A percentile compares a stretch with the other conserved stretches of the same genome.
phyloP scores from a whole-genome alignment of 2,113 vertebrate species.

The Ameiurus melas region DNA sequence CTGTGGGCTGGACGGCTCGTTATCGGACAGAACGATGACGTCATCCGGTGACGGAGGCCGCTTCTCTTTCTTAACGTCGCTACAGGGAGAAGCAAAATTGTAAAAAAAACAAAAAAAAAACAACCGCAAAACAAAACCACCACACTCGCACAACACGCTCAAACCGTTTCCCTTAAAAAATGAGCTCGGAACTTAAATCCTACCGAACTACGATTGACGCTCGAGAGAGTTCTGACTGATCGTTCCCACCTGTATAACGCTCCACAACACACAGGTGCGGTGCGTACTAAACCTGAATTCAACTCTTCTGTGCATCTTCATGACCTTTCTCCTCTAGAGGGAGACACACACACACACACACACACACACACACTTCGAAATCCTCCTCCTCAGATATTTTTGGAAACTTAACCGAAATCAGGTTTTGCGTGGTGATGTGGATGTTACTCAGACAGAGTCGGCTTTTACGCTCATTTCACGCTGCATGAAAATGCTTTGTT shows the following conservation, averaged over 20 bases:
- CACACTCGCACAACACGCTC: background rate
- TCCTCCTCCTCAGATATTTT: background rate
- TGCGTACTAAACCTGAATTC: background rate
- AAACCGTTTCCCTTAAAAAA: conserved; percentile 24
- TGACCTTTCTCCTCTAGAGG: conserved; percentile 28
- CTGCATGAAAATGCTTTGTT: background rate
- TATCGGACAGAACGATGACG: conserved; percentile 90
- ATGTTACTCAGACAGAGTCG: background rate
- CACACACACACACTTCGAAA: background rate
- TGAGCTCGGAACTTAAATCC: conserved; percentile 23
- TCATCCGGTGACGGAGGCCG: conserved; percentile 82
- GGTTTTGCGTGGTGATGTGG: background rate
- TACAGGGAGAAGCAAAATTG: conserved; percentile 50
- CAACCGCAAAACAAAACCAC: no score
- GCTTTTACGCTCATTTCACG: background rate
- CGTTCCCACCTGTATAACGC: background rate
- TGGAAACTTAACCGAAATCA: background rate
- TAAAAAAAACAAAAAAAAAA: background rate
- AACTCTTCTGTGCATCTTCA: background rate
- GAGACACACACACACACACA: conserved; percentile 24
- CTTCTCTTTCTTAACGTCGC: conserved; percentile 80
- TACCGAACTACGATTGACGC: background rate
- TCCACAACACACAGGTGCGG: background rate
- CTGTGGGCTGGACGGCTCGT: conserved; percentile 83
- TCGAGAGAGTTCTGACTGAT: background rate